Conservation (phyloP, 2,888 invertebrate species). For the Pseudococcus longispinus region DNA sequence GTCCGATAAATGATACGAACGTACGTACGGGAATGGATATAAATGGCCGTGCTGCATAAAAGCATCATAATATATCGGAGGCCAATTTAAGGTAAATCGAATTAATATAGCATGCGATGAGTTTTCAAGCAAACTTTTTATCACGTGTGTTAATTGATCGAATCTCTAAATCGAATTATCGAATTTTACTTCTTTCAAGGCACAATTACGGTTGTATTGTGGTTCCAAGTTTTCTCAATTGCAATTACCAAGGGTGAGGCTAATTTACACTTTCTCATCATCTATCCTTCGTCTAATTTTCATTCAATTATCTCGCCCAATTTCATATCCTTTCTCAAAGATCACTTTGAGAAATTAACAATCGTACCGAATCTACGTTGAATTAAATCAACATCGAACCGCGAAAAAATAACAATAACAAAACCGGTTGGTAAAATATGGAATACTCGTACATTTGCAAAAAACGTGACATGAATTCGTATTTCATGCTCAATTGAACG, state of each 20-base stretch:
- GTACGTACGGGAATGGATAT: background rate
- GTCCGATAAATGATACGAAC: background rate
- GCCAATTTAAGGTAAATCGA: slow-evolving; percentile 33
- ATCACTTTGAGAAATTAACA: background rate
- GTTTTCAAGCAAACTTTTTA: background rate
- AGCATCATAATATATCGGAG: slow-evolving; percentile 32
- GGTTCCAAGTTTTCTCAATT: background rate
- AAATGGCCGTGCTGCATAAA: background rate
- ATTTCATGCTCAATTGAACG: slow-evolving; percentile 30
- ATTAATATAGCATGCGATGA: background rate
- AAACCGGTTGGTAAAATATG: slow-evolving; percentile 21
- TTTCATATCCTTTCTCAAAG: background rate
- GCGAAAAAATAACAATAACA: background rate
- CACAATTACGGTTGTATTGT: slow-evolving; percentile 4
- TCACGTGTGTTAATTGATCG: slow-evolving; percentile 22
- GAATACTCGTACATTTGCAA: background rate
- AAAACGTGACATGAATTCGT: slow-evolving; percentile 23
- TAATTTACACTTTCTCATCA: too few species aligned
- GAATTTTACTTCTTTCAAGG: background rate
- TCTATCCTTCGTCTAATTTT: background rate
- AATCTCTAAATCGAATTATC: slow-evolving; percentile 22
- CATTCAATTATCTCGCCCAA: background rate
- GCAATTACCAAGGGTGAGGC: too few species aligned
- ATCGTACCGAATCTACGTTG: background rate
- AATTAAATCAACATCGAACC: background rate